phyloP scores from a whole-genome alignment of 2,113 vertebrate genomes.

The Xyrauchen texanus region DNA sequence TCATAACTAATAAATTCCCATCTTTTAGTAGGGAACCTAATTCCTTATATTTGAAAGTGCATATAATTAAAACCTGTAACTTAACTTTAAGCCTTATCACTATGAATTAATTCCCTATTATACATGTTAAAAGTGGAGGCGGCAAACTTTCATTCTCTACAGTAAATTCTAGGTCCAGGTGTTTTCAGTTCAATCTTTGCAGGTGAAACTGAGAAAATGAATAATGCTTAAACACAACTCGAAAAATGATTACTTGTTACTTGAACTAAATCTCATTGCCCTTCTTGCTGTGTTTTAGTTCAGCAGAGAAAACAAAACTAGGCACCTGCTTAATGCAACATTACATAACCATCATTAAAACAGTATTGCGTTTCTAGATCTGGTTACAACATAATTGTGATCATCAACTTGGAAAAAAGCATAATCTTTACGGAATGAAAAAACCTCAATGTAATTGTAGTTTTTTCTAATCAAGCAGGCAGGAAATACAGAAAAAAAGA shows the following conservation, averaged over 20 bases:
- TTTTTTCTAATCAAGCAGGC: background rate
- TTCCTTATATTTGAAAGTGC: constrained; percentile 31
- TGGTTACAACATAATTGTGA: constrained; percentile 50
- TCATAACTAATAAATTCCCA: background rate
- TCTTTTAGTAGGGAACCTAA: background rate
- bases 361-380: constrained; percentile 14
- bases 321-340: no score
- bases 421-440: constrained; percentile 48
- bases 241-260: background rate
- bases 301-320: background rate
- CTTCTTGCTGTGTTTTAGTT: constrained; percentile 4
- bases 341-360: no score
- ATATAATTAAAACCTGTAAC: background rate
- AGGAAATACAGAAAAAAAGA: constrained; percentile 10
- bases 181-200: constrained; percentile 10
- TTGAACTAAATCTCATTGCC: constrained; percentile 20
- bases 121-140: constrained; percentile 29
- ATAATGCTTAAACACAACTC: constrained; percentile 10
- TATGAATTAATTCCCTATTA: constrained; percentile 17
- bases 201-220: background rate
- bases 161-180: constrained; percentile 1
- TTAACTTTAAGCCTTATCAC: background rate
- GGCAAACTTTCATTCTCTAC: background rate
- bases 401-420: constrained; percentile 33
- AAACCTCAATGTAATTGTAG: constrained; percentile 17